phyloP scores from a whole-genome alignment of 2,888 invertebrate species.

The Drosophila rellima region DNA sequence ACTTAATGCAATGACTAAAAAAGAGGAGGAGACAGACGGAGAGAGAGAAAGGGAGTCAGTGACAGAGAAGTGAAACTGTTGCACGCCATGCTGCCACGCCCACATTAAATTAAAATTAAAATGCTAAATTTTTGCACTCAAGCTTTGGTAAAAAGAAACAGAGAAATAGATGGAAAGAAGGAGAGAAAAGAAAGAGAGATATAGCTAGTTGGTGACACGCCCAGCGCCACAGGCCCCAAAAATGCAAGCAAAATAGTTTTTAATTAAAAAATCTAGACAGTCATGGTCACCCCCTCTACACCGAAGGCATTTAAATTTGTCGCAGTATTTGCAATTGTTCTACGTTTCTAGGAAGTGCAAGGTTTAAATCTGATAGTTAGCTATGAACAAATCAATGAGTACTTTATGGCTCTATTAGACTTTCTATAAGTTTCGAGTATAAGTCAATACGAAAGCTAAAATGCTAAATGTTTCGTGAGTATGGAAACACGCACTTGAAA shows the following conservation, averaged over 20 bases:
- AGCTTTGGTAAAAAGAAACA: slow-evolving; percentile 47
- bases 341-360: neutral
- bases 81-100: slow-evolving; percentile 74
- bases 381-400: neutral
- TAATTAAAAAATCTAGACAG: slow-evolving; percentile 76
- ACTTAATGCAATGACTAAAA: slow-evolving; percentile 76
- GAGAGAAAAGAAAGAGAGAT: neutral
- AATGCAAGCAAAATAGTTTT: slow-evolving; percentile 81
- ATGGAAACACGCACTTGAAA: neutral
- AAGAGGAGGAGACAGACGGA: slow-evolving; percentile 9
- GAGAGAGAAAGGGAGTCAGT: slow-evolving; percentile 8
- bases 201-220: slow-evolving; percentile 39
- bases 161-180: slow-evolving; percentile 2
- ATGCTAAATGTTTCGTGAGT: neutral
- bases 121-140: slow-evolving; percentile 76
- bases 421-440: neutral
- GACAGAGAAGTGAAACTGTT: slow-evolving; percentile 62
- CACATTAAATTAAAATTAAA: slow-evolving; percentile 82
- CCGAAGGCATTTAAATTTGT: slow-evolving; percentile 53
- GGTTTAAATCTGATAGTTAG: slow-evolving; percentile 1
- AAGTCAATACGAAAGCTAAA: neutral
- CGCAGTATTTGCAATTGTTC: slow-evolving; percentile 14
- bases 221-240: slow-evolving; percentile 64
- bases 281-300: slow-evolving; percentile 53
- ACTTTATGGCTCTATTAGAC: neutral